phyloP scores from a whole-genome alignment of 2,888 invertebrate genomes.

The Serripes groenlandicus region DNA sequence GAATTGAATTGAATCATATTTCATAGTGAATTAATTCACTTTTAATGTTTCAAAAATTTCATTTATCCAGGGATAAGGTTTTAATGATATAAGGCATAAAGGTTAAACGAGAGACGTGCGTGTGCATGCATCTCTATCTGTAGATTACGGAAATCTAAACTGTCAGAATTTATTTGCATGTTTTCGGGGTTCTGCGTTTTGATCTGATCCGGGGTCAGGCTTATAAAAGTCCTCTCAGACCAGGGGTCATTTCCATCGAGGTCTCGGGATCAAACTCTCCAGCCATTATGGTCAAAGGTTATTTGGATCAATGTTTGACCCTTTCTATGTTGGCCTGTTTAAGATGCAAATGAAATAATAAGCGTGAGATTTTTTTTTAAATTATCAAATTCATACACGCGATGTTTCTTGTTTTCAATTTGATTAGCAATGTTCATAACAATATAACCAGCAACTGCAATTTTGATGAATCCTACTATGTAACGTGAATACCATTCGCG shows the following conservation, averaged over 20 bases:
- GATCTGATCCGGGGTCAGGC: slow-evolving; percentile 52
- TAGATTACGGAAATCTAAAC: slow-evolving; percentile 18
- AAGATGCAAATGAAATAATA: background rate
- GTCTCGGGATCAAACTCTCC: slow-evolving; percentile 27
- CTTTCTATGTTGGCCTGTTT: background rate
- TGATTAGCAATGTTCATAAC: too few relatives aligned
- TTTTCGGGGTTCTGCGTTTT: slow-evolving; percentile 47
- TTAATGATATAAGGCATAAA: too few relatives aligned
- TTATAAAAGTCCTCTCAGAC: slow-evolving; percentile 20
- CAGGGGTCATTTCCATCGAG: slow-evolving; percentile 31
- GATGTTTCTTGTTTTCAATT: too few relatives aligned
- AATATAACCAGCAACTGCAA: background rate
- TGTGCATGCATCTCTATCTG: slow-evolving; percentile 13
- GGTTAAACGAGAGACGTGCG: slow-evolving; percentile 30
- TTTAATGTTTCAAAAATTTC: too few relatives aligned
- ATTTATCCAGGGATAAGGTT: too few relatives aligned
- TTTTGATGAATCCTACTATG: background rate
- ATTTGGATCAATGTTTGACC: slow-evolving; percentile 37
- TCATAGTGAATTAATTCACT: too few relatives aligned
- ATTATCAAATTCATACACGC: too few relatives aligned
- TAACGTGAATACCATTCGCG: background rate
- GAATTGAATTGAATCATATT: too few relatives aligned
- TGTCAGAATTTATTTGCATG: slow-evolving; percentile 46
- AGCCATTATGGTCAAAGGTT: slow-evolving; percentile 38
- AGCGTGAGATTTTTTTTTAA: too few relatives aligned